These are phyloP conservation scores for Enteromius anoplus DNA, from an alignment of 2,797 vertebrate genomes.

Conservation along the genomic window DNA sequence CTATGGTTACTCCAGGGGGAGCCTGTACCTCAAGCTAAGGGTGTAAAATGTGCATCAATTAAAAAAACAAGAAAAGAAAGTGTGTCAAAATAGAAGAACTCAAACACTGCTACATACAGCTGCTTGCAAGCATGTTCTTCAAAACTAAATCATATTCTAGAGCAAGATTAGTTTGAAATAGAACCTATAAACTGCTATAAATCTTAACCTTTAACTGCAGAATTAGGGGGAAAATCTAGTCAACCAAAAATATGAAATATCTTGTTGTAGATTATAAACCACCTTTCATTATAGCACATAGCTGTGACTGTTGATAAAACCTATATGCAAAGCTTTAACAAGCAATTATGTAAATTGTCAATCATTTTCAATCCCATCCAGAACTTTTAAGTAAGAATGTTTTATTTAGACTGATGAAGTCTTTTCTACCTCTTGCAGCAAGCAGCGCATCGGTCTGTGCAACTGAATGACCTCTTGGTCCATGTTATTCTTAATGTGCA, in stretches of 20 bases:
- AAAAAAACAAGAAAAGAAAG: not conserved
- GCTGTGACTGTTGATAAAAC: not conserved
- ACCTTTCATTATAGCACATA: not conserved
- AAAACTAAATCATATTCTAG: not conserved
- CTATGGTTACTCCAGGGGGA: constrained; percentile 85
- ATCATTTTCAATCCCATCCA: not conserved
- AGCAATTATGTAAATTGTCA: not conserved
- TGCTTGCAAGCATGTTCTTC: not conserved
- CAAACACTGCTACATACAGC: not conserved
- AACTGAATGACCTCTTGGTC: constrained; percentile 85
- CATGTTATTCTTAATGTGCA: constrained; percentile 82
- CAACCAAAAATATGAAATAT: not conserved
- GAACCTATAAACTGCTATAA: not conserved
- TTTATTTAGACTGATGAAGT: not conserved
- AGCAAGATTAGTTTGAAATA: not conserved
- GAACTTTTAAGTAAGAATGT: not conserved
- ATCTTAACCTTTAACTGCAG: not conserved
- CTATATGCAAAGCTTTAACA: not conserved
- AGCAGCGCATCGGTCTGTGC: constrained; percentile 85
- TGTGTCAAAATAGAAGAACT: not conserved
- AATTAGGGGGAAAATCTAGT: not conserved
- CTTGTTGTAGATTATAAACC: not conserved
- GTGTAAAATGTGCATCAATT: not conserved
- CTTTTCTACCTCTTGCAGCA: constrained; percentile 83
- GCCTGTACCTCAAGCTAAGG: constrained; percentile 88